Evolutionary conservation across 2,113 vertebrate genomes (phyloP).

Genomic region (Prunella fulvescens): DNA sequence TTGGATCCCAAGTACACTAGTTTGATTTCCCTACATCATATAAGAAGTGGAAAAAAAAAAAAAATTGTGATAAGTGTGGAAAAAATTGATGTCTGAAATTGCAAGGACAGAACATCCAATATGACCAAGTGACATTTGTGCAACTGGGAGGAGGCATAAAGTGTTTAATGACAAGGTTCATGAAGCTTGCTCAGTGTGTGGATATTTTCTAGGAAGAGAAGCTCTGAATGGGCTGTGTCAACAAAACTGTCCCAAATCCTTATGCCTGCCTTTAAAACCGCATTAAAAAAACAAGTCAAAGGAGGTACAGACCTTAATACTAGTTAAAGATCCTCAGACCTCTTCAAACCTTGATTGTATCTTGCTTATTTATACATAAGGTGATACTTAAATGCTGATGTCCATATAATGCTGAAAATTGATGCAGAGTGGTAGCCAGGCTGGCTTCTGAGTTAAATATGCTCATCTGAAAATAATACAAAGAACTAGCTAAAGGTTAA

Average conservation of each 20-base stretch:
- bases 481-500: conserved; percentile 20
- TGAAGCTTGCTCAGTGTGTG: neutral
- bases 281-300: neutral
- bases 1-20: neutral
- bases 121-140: neutral
- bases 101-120: neutral
- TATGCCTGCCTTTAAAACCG: neutral
- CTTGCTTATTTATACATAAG: neutral
- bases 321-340: neutral
- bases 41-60: neutral
- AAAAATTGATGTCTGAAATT: neutral
- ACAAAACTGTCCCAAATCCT: neutral
- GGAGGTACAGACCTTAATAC: neutral
- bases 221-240: neutral
- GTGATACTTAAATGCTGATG: neutral
- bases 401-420: neutral
- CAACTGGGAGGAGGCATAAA: neutral
- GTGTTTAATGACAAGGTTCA: neutral
- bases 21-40: neutral
- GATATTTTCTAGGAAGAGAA: conserved; percentile 4
- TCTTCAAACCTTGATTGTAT: neutral
- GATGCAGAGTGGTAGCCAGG: neutral
- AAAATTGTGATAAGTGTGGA: neutral
- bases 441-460: neutral
- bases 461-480: neutral